phyloP scores from a whole-genome alignment of 2,888 invertebrate species.

The Cephus pygmeus region DNA sequence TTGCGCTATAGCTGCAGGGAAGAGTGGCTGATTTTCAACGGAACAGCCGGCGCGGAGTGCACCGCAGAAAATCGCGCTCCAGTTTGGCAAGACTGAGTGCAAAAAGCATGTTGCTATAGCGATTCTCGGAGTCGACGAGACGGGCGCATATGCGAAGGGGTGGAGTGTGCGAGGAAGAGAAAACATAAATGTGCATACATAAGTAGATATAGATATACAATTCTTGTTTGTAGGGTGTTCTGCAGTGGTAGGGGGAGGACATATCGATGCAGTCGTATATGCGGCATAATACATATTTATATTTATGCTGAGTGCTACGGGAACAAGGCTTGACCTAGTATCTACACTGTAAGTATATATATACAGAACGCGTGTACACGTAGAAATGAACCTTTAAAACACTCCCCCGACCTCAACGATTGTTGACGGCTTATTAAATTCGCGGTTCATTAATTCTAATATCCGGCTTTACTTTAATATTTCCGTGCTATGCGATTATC shows the following conservation, averaged over 20 bases:
- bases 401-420: neutral
- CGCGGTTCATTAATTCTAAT: conserved; percentile 22
- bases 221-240: neutral
- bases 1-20: neutral
- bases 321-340: conserved; percentile 23
- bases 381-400: neutral
- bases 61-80: conserved; percentile 4
- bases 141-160: neutral
- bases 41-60: neutral
- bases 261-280: neutral
- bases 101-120: neutral
- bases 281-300: conserved; percentile 23
- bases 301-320: conserved; percentile 21
- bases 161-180: neutral
- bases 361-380: neutral
- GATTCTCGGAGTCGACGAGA: neutral
- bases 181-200: neutral
- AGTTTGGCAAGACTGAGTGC: neutral
- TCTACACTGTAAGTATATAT: neutral
- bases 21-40: neutral
- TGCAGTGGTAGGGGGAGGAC: neutral
- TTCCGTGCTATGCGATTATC: conserved; percentile 24
- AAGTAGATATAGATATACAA: neutral
- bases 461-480: conserved; percentile 12
- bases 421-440: conserved; percentile 16